Percentiles rank a stretch among this genome's conserved stretches.
Conservation (phyloP, 37 sponge, comb jelly and placozoan species). For the Mnemiopsis leidyi region DNA sequence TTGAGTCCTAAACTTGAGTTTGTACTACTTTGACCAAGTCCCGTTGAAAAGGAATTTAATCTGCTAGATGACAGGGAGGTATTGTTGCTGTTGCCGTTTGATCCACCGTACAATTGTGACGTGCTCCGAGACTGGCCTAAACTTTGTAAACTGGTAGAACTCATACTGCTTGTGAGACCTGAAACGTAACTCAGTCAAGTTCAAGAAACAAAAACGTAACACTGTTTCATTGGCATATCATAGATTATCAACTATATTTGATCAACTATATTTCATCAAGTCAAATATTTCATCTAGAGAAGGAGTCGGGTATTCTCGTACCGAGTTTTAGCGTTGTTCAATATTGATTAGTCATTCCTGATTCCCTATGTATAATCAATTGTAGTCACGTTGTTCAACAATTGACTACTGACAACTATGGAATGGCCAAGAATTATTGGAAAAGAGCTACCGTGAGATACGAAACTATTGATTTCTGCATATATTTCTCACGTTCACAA, state of each 20-base stretch:
- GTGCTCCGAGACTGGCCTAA: conserved; percentile 36
- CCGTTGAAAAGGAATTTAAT: conserved; percentile 19
- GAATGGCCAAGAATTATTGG: too few relatives aligned
- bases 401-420: too few relatives aligned
- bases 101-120: conserved; percentile 51
- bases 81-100: conserved; percentile 2
- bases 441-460: too few relatives aligned
- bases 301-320: too few relatives aligned
- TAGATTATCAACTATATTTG: neutral
- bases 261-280: too few relatives aligned
- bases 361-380: too few relatives aligned
- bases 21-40: conserved; percentile 20
- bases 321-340: too few relatives aligned
- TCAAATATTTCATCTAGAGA: too few relatives aligned
- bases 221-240: neutral
- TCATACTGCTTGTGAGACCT: conserved; percentile 57
- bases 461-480: too few relatives aligned
- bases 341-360: too few relatives aligned
- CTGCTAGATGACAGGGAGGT: conserved; percentile 41
- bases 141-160: neutral
- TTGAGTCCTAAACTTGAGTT: conserved; percentile 39
- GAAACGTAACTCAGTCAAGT: neutral
- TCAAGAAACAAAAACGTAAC: neutral
- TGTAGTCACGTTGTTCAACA: too few relatives aligned
- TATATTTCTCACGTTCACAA: too few relatives aligned